Evolutionary conservation across 2,797 vertebrate species (phyloP), one percentile per base, ranked within the genome.

Genomic region (Poeciliopsis infans): DNA sequence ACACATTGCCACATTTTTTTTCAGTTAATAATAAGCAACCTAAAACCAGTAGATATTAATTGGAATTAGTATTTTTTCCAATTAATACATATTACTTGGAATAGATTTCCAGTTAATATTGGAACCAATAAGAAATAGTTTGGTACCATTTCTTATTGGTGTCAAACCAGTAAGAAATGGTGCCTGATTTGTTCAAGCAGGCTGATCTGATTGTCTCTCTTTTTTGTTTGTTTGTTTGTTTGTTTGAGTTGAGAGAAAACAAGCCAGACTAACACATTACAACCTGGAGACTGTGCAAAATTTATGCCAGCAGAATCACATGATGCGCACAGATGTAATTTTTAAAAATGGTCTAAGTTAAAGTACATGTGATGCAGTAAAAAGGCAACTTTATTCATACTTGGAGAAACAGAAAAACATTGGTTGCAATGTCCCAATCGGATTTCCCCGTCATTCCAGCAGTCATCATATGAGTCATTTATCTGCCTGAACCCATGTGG

Each of bases 371-470:
- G 18, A 39, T 66, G 33, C 33, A 39, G 28, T 39, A 23, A 66
- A 51, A 36, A 39, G 33, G 18, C 18, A 20, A 18, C 61, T 36
- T 66, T 23, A 64, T 64, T 36, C 15, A 36, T 16, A 10, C 16
- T 36, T 64, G 61, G 33, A 64, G 61, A 36, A 64, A 20, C 2
- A 33, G n/a, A 36, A 64, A 64, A 51, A 28, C 3, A 0, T 0
- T 64, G 46, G 53, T 31, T 55, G 75, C 16, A n/a, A 47, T 77
- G 41, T 81, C 79, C 59, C 47, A 47, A 74, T 83, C 68, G 16
- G 33, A 49, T 80, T 83, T 77, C 61, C 31, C 25, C 43, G 53
- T 74, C 28, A 61, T 74, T 61, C 64, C 41, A 81, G 33, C 57
- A 61, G 70, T 73, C 43, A 16, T n/a, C 66, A n/a, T 31, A 64